phyloP scores from a whole-genome alignment of 2,113 vertebrate genomes.

The Bombycilla garrulus region DNA sequence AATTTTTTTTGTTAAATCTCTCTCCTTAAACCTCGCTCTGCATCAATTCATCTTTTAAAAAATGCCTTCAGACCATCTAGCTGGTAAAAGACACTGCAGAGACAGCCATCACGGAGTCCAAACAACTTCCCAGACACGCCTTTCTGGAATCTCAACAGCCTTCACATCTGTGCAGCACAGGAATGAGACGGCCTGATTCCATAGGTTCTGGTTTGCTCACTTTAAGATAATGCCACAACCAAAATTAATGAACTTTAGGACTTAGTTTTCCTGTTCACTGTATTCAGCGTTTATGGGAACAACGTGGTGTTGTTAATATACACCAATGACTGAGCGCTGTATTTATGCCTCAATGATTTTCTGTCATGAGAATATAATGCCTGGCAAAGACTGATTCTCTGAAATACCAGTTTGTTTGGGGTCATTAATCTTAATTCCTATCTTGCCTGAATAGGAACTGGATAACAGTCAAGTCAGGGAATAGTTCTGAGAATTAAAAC shows the following conservation, averaged over 20 bases:
- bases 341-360: constrained; percentile 64
- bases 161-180: neutral
- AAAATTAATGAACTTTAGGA: constrained; percentile 30
- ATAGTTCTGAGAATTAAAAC: constrained; percentile 36
- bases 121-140: neutral
- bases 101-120: neutral
- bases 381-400: constrained; percentile 53
- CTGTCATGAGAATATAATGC: constrained; percentile 62
- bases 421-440: constrained; percentile 66
- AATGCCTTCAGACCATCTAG: neutral
- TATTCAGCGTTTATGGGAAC: constrained; percentile 53
- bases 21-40: neutral
- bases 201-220: neutral
- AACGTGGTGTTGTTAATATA: constrained; percentile 49
- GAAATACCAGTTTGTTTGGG: constrained; percentile 60
- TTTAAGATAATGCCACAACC: neutral
- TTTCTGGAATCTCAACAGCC: neutral
- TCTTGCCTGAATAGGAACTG: constrained; percentile 46
- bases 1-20: neutral
- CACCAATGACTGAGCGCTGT: constrained; percentile 14
- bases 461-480: constrained; percentile 17
- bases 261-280: neutral
- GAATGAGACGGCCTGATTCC: neutral
- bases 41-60: neutral
- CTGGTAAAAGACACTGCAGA: neutral